Evolutionary conservation across 2,888 invertebrate genomes (phyloP), one percentile per base, ranked within the genome.

Genomic region (Phalera bucephala): DNA sequence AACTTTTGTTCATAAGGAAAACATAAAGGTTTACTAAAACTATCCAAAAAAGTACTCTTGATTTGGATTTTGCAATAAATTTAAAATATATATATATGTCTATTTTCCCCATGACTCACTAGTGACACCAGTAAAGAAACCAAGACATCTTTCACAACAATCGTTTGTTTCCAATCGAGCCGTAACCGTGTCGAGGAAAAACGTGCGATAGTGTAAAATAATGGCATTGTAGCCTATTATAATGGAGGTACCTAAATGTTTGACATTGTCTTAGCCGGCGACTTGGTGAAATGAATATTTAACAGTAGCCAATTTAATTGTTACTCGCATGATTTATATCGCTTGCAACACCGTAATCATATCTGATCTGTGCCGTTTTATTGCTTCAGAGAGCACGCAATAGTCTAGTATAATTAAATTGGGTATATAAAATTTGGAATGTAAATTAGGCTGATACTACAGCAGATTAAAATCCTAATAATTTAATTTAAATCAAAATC

Each of bases 111-210:
- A 5, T 17, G 5, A n/a, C n/a, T 17, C 17, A 17, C 5, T 17
- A 17, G 17, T 5, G 5, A 17, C 17, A 17, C 17, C 17, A 5
- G 21, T 9, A 14, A n/a, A 14, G 9, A 11, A 29, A 12, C 28
- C 28, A 19, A 10, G 34, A 10, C 23, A 27, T 22, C 20, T 86
- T 87, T 80, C 85, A 72, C 75, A 84, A 86, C 75, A 74, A 69
- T 73, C 52, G 52, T 45, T 62, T 62, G 52, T 63, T 69, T 76
- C 70, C 73, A 71, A 73, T 60, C 62, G 62, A 74, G 64, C 65
- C 74, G 80, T 84, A 84, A 83, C 81, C 64, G 70, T 80, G 77
- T 78, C 81, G 81, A 85, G 80, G 83, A 86, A 87, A 87, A 88
- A 85, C 88, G 87, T 88, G 87, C 83, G 87, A 84, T 58, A 71